Conservation (phyloP, 1,140 invertebrate species). For the Chelonus insularis region DNA sequence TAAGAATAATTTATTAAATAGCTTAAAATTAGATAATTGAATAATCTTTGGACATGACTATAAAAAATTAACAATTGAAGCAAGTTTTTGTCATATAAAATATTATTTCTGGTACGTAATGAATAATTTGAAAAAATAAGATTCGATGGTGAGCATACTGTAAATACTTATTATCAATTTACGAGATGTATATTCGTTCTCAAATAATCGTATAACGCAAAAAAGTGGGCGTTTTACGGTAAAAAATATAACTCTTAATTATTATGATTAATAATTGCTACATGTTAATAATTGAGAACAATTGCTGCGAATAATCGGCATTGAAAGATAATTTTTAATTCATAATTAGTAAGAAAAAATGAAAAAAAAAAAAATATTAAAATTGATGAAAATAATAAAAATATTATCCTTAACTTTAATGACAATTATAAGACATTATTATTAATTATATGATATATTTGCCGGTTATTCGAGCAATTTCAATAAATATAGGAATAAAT, state of each 20-base stretch:
- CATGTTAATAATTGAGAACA: too few species aligned
- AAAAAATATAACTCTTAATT: too few species aligned
- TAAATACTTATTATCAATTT: neutral
- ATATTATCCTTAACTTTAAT: too few species aligned
- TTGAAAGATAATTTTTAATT: neutral
- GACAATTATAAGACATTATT: too few species aligned
- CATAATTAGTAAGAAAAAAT: too few species aligned
- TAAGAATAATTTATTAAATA: neutral
- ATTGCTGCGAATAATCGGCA: too few species aligned
- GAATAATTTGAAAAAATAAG: neutral
- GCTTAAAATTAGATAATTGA: neutral
- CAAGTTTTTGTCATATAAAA: neutral
- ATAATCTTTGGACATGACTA: constrained; percentile 2
- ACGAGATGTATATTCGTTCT: neutral
- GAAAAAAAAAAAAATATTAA: too few species aligned
- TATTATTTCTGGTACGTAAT: neutral
- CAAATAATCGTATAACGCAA: neutral
- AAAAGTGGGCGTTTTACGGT: too few species aligned
- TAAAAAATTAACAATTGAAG: neutral
- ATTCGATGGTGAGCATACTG: neutral
- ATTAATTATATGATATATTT: too few species aligned
- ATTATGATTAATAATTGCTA: too few species aligned
- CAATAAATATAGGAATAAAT: neutral
- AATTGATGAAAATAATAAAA: too few species aligned
- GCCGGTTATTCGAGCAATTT: neutral